Evolutionary conservation across 1,140 invertebrate genomes (phyloP), one percentile per base, ranked within the genome.

Genomic region (Melanaphis sacchari): DNA sequence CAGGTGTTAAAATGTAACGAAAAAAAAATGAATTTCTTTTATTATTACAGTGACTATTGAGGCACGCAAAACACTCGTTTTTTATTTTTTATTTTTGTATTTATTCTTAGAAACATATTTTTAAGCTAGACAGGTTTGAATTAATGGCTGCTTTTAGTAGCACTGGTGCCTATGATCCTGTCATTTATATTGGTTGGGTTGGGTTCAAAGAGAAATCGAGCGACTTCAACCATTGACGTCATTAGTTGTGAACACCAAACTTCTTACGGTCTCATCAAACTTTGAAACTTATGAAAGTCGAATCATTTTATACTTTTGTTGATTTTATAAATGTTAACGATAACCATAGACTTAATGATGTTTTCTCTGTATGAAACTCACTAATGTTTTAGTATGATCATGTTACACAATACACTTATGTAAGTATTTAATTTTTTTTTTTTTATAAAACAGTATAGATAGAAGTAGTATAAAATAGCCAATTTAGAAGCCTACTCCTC

Each of bases 111-210:
- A 40, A 54, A 89, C 36, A 89, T 89, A 54, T 22, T 90, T 90
- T 90, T 90, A 59, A 26, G n/a, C 26, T 26, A 90, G 89, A 66
- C 89, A 90, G 52, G 31, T 11, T 41, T 66, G 26, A 66, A 90
- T 90, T 66, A 90, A 90, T 90, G 89, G 54, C 54, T 90, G 89
- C 26, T 90, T 90, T 90, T 90, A 90, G 54, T 90, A 66, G 89
- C n/a, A 90, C 4, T 66, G 26, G 88, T 59, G 88, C 52, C 52
- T 59, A 40, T 41, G 26, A 59, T 59, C 88, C 52, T 66, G 52
- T 59, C 54, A n/a, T 89, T 49, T 89, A 54, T 89, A 89, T 87
- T 87, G 8, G 49, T 54, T 52, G 46, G 46, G 88, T 38, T 31
- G 36, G 36, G 46, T 89, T 89, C 46, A 9, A 89, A 89, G 36